Evolutionary conservation across 2,113 vertebrate species (phyloP).

Genomic region (Apistogramma diplotaenia): DNA sequence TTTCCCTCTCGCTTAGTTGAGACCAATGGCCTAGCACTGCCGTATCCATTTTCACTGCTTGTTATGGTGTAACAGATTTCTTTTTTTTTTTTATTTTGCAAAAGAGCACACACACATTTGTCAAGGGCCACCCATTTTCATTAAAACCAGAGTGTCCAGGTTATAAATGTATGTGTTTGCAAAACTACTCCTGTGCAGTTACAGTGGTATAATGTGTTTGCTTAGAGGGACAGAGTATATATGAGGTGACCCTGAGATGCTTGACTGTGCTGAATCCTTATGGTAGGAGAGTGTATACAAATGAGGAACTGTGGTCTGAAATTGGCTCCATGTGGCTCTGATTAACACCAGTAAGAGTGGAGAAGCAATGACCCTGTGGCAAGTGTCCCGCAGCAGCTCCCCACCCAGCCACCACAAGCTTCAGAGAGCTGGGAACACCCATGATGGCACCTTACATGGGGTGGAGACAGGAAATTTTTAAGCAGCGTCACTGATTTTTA

Average conservation of each 20-base stretch:
- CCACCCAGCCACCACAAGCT: constrained; percentile 36
- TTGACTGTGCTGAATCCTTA: constrained; percentile 12
- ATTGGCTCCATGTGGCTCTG: constrained; percentile 47
- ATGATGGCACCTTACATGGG: constrained; percentile 21
- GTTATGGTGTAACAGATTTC: constrained; percentile 49
- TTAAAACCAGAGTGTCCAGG: constrained; percentile 26
- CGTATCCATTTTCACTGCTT: constrained; percentile 44
- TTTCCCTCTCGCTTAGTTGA: constrained; percentile 14
- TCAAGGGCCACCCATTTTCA: constrained; percentile 50
- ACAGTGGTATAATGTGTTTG: constrained; percentile 25
- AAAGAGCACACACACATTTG: constrained; percentile 34
- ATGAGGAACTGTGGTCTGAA: constrained; percentile 28
- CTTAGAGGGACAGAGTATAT: constrained; percentile 7
- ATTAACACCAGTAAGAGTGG: constrained; percentile 26
- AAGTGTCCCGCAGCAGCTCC: constrained; percentile 32
- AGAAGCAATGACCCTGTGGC: constrained; percentile 10
- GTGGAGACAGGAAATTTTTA: background rate
- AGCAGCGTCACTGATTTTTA: background rate
- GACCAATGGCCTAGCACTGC: constrained; percentile 6
- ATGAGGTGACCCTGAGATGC: constrained; percentile 49
- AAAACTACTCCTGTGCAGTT: constrained; percentile 45
- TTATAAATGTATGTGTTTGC: constrained; percentile 21
- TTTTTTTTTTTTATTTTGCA: constrained; percentile 11
- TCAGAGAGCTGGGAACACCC: constrained; percentile 38
- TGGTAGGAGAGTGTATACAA: background rate